phyloP scores from a whole-genome alignment of 2,797 vertebrate genomes.

The Artibeus lituratus region DNA sequence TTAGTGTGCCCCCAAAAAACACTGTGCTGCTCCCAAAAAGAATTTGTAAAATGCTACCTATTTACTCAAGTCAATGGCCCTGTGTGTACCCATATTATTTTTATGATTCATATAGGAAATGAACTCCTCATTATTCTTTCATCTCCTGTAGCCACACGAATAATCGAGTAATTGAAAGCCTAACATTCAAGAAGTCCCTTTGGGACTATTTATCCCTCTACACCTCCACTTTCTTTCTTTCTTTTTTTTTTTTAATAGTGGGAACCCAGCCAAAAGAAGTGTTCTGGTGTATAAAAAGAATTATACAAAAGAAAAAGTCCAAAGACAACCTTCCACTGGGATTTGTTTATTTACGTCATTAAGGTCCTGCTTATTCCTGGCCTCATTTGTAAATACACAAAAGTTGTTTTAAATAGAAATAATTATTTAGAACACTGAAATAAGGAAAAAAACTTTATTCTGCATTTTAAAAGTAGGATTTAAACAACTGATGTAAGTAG shows the following conservation, averaged over 20 bases:
- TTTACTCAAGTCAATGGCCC: not conserved
- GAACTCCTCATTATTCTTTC: slow-evolving; percentile 40
- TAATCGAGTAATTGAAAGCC: slow-evolving; percentile 44
- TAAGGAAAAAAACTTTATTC: slow-evolving; percentile 21
- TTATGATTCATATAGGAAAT: slow-evolving; percentile 53
- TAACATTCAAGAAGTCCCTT: slow-evolving; percentile 44
- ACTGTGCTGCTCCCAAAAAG: not conserved
- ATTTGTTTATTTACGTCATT: slow-evolving; percentile 53
- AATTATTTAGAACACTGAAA: slow-evolving; percentile 23
- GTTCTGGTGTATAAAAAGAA: slow-evolving; percentile 50
- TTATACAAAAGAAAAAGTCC: slow-evolving; percentile 57
- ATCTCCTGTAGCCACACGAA: slow-evolving; percentile 46
- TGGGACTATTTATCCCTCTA: slow-evolving; percentile 8
- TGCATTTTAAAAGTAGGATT: not conserved
- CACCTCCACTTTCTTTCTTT: not conserved
- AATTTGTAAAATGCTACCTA: not conserved
- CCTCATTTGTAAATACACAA: slow-evolving; percentile 56
- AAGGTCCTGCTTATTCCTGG: slow-evolving; percentile 34
- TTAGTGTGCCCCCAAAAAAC: not conserved
- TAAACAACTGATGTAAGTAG: not conserved
- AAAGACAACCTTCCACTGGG: slow-evolving; percentile 42
- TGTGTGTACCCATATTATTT: not conserved
- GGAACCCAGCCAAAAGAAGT: slow-evolving; percentile 47
- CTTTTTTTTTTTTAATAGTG: slow-evolving; percentile 30
- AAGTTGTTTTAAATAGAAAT: slow-evolving; percentile 24